Evolutionary conservation across 2,113 vertebrate species (phyloP).

Genomic region (Cygnus buccinator): DNA sequence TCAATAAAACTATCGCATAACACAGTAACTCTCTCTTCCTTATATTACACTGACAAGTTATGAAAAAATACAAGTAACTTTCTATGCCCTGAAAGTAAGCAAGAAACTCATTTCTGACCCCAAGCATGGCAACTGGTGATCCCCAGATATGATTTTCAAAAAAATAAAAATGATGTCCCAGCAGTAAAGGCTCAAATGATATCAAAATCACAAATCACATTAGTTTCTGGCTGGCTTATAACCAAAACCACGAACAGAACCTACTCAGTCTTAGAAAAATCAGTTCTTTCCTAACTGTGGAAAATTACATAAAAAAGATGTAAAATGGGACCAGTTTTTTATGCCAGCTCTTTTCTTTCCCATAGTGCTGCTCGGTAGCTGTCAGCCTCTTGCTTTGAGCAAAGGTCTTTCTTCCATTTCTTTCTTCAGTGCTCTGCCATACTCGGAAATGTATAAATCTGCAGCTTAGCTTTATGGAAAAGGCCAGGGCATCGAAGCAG

Average conservation of each 20-base stretch:
- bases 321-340: neutral
- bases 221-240: neutral
- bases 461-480: conserved; percentile 22
- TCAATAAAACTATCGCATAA: neutral
- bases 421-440: neutral
- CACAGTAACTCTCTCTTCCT: neutral
- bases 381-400: neutral
- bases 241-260: neutral
- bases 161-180: neutral
- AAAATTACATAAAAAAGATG: neutral
- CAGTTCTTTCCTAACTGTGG: neutral
- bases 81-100: neutral
- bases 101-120: neutral
- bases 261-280: neutral
- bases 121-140: neutral
- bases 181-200: neutral
- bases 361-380: neutral
- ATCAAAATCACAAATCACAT: neutral
- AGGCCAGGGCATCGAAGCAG: neutral
- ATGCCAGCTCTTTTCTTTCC: neutral
- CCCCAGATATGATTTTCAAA: neutral
- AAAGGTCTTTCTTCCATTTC: neutral
- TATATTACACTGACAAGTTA: neutral
- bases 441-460: conserved; percentile 10
- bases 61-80: neutral